Evolutionary conservation across 2,888 invertebrate species (phyloP), one percentile per base, ranked within the genome.

Genomic region (Arrhopalites spinosus): DNA sequence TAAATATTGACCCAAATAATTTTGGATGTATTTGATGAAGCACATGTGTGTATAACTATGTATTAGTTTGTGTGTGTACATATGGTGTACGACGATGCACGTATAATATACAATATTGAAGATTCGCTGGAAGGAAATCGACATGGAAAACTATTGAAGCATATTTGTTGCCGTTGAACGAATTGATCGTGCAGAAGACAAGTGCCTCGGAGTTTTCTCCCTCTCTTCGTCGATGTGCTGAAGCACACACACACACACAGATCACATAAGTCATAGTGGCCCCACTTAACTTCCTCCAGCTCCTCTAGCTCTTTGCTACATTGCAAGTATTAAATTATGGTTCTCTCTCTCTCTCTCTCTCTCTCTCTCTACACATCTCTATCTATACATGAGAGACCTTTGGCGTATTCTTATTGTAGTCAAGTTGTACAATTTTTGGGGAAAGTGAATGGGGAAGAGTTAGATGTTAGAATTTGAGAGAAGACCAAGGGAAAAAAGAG

Each of bases 181-280:
- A 68, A 47, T 68, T 68, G 68, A 68, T 68, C 68, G 68, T 68
- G 68, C 68, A 50, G 47, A 68, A 68, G 68, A 68, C 68, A 68
- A 68, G 47, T 68, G 27, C 29, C 27, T 45, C n/a, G 13, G 59
- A 59, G 59, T 59, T 59, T n/a, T 56, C 47, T 7, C n/a, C 47
- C 23, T 53, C 50, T 50, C 20, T 20, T 50, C 17, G 3, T 50
- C n/a, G 50, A 3, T 15, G 50, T 50, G 20, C 50, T 50, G n/a
- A 17, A 50, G 20, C 45, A 11, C 45, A 15, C 15, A 45, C 53
- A 20, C 67, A 45, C 67, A 13, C 23, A 11, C 67, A 64, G 43
- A 29, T 67, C 45, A 45, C 43, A 64, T 36, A 64, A 64, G 64
- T 64, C 30, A 30, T 64, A 64, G 20, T 67, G 45, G 23, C 64